Conservation (phyloP, 2,113 vertebrate genomes). For the Colossoma macropomum region DNA sequence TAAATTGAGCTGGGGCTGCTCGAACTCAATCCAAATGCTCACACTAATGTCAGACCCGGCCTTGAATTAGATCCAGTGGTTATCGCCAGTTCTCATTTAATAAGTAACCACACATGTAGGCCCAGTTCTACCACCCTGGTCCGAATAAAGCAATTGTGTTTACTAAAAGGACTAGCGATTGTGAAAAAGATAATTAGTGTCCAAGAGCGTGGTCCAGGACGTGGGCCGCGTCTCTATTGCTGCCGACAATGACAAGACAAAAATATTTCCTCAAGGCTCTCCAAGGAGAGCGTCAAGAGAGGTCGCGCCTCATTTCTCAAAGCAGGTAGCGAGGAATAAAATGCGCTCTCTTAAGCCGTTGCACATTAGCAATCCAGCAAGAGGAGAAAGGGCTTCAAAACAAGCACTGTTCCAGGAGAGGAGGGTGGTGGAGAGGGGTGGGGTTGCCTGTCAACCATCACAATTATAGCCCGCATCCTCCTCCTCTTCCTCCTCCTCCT, state of each 20-base stretch:
- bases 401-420: conserved; percentile 75
- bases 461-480: conserved; percentile 73
- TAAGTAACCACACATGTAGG: conserved; percentile 41
- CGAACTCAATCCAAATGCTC: conserved; percentile 75
- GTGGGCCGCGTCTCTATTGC: conserved; percentile 69
- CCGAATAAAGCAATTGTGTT: conserved; percentile 49
- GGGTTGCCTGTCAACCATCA: conserved; percentile 63
- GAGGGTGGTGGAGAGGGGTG: conserved; percentile 49
- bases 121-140: conserved; percentile 4
- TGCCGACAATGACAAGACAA: conserved; percentile 75
- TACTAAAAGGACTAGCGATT: conserved; percentile 55
- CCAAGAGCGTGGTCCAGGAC: conserved; percentile 56
- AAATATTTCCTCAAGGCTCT: conserved; percentile 72
- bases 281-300: conserved; percentile 68
- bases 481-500: conserved; percentile 43
- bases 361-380: conserved; percentile 75
- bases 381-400: conserved; percentile 75
- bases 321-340: conserved; percentile 80
- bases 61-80: conserved; percentile 76
- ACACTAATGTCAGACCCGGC: conserved; percentile 73
- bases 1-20: conserved; percentile 78
- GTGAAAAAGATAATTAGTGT: conserved; percentile 73
- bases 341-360: conserved; percentile 72
- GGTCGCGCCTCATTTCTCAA: conserved; percentile 79
- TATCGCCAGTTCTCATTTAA: conserved; percentile 75